Base-by-base conservation (phyloP, 2,888 invertebrate genomes). In the Clitarchus hookeri region DNA sequence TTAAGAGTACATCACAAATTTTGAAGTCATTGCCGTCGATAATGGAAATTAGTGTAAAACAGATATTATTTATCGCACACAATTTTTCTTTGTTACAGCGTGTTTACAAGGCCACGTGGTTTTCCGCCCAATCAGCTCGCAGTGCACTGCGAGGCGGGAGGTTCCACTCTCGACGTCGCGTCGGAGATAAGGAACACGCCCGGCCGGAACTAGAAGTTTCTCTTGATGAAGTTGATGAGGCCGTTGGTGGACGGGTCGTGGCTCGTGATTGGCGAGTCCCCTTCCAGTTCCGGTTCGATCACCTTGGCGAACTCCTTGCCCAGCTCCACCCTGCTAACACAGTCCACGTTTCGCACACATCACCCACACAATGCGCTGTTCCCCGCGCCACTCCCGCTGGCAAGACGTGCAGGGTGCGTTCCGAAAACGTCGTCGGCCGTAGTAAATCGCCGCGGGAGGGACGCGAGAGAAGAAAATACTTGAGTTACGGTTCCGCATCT, bases 171-270 rank as follows among this genome's bases (percentile, higher is more conserved):
- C 36, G 36, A 36, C 36, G 36, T 36, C 36, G 36, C 36, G 36
- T 36, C 36, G 36, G 36, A 36, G 36, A 36, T 36, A 36, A 36
- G 36, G 77, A 65, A 36, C 4, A 36, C 36, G 4, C 36, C 36
- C 36, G n/a, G 44, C 2, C 44, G 82, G 27, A 27, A 12, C 44
- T 44, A 82, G 44, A 27, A 93, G 91, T 95, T 94, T 27, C 93
- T 92, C 91, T 97, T 97, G 91, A 99, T 96, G 93, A 98, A 99
- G 91, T 98, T 98, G 90, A 99, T 98, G 85, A 99, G 95, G 53
- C 98, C 98, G 92, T 99, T 99, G 84, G 99, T 99, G 48, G 99
- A 99, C 44, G 94, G 94, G 91, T 99, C 99, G 91, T 99, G 99
- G 80, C 94, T 94, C 44, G 95, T 92, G 23, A 96, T 94, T 0